These are phyloP conservation scores for Sebastes schlegelii DNA, from an alignment of 2,113 vertebrate species.

Conservation along the genomic window DNA sequence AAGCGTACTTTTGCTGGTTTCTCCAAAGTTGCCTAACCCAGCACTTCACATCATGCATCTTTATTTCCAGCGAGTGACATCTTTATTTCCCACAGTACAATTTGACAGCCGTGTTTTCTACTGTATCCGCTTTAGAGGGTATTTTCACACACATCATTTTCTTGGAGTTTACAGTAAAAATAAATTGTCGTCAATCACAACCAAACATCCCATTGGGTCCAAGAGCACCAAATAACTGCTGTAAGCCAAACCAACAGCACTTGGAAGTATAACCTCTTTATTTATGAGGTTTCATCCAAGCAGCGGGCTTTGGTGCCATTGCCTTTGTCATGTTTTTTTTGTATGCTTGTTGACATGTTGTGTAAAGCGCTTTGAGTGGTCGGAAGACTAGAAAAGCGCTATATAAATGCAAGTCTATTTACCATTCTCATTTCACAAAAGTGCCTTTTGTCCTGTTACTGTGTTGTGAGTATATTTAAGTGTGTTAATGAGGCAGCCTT, in stretches of 20 bases:
- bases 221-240: slow-evolving; percentile 6
- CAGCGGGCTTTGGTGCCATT: neutral
- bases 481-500: slow-evolving; percentile 64
- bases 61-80: neutral
- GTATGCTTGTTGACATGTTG: neutral
- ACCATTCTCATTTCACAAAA: slow-evolving; percentile 38
- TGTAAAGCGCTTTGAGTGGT: too few species aligned
- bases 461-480: slow-evolving; percentile 47
- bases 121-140: neutral
- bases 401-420: too few species aligned
- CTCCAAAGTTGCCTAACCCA: neutral
- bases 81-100: neutral
- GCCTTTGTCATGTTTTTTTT: slow-evolving; percentile 34
- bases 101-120: neutral
- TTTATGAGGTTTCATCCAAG: slow-evolving; percentile 24
- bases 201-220: neutral
- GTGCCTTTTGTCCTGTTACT: slow-evolving; percentile 39
- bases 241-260: slow-evolving; percentile 11
- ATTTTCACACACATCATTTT: neutral
- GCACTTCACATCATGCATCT: neutral
- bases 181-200: neutral
- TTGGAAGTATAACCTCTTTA: slow-evolving; percentile 20
- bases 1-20: too few species aligned
- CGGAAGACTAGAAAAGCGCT: too few species aligned
- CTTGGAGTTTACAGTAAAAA: slow-evolving; percentile 1